Percentiles rank a stretch among this genome's conserved stretches.
These are phyloP conservation scores for Drosophila kurseongensis DNA, from an alignment of 1,140 invertebrate species.

Conservation along the genomic window DNA sequence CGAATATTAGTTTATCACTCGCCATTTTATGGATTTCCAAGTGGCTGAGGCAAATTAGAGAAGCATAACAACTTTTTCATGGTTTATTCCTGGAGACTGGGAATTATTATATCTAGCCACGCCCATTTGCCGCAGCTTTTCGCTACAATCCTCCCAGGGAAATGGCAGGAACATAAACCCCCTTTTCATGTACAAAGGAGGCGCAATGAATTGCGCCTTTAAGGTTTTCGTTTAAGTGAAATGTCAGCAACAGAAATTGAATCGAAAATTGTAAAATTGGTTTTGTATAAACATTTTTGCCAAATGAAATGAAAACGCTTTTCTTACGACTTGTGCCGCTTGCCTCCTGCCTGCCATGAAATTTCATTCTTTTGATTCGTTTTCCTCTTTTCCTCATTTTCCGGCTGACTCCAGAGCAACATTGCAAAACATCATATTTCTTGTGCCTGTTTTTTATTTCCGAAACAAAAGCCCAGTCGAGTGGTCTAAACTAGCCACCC, in stretches of 20 bases:
- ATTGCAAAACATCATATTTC: constrained; percentile 70
- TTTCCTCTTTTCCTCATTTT: constrained; percentile 16
- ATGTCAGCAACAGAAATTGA: constrained; percentile 83
- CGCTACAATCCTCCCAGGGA: constrained; percentile 4
- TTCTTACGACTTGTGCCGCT: constrained; percentile 59
- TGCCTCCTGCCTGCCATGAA: constrained; percentile 39
- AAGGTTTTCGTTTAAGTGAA: constrained; percentile 83
- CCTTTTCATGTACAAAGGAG: constrained; percentile 24
- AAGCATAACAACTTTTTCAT: constrained; percentile 38
- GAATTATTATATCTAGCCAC: constrained; percentile 17
- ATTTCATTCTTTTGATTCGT: constrained; percentile 42
- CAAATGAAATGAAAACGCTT: constrained; percentile 81
- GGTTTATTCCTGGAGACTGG: constrained; percentile 18
- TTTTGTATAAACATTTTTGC: constrained; percentile 83
- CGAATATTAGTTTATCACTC: constrained; percentile 74
- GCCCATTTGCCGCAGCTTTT: constrained; percentile 6
- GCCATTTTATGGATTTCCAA: constrained; percentile 61
- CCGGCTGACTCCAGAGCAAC: constrained; percentile 22
- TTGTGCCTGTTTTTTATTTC: constrained; percentile 78
- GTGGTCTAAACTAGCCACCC: constrained; percentile 23
- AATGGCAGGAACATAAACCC: not conserved
- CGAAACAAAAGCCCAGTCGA: constrained; percentile 60
- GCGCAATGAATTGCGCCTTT: constrained; percentile 77
- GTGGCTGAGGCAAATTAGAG: constrained; percentile 48
- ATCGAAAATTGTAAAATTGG: constrained; percentile 83